Conservation (phyloP, 1,140 invertebrate species). For the Drosophila eugracilis region DNA sequence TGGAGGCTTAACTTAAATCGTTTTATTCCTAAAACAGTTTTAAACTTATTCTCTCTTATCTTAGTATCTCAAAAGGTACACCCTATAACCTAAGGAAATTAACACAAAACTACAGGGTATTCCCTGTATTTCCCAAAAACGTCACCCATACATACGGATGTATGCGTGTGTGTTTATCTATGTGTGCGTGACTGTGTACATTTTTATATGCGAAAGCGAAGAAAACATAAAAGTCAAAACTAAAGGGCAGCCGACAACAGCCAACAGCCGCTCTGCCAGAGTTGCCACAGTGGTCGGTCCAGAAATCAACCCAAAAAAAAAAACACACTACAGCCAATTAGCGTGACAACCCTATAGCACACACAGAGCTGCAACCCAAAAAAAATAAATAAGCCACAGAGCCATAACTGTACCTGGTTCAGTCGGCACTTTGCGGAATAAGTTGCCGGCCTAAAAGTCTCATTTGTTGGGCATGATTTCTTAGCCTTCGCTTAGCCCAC, state of each 20-base stretch:
- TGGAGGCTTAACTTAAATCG: too few species aligned
- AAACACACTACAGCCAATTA: slow-evolving; percentile 56
- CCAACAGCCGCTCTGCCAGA: slow-evolving; percentile 54
- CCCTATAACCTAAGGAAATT: too few species aligned
- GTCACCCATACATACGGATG: slow-evolving; percentile 13
- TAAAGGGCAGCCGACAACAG: slow-evolving; percentile 77
- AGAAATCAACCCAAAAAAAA: slow-evolving; percentile 20
- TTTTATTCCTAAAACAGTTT: too few species aligned
- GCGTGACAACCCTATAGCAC: slow-evolving; percentile 8
- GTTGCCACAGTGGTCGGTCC: slow-evolving; percentile 45
- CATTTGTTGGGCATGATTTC: slow-evolving; percentile 10
- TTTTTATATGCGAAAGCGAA: slow-evolving; percentile 64
- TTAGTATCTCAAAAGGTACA: too few species aligned
- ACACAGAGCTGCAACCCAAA: slow-evolving; percentile 1
- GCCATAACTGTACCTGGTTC: slow-evolving; percentile 42
- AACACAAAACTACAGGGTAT: too few species aligned
- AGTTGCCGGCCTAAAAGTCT: slow-evolving; percentile 32
- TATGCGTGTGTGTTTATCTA: background rate
- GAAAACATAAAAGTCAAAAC: slow-evolving; percentile 78
- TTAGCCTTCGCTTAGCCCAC: slow-evolving; percentile 33
- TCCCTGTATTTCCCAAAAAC: slow-evolving; percentile 31
- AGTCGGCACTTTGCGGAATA: slow-evolving; percentile 34
- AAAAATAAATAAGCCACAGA: slow-evolving; percentile 8
- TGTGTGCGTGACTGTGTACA: slow-evolving; percentile 39
- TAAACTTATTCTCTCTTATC: too few species aligned